Evolutionary conservation across 2,797 vertebrate species (phyloP), one percentile per base, ranked within the genome.

Genomic region (Mus minutoides): DNA sequence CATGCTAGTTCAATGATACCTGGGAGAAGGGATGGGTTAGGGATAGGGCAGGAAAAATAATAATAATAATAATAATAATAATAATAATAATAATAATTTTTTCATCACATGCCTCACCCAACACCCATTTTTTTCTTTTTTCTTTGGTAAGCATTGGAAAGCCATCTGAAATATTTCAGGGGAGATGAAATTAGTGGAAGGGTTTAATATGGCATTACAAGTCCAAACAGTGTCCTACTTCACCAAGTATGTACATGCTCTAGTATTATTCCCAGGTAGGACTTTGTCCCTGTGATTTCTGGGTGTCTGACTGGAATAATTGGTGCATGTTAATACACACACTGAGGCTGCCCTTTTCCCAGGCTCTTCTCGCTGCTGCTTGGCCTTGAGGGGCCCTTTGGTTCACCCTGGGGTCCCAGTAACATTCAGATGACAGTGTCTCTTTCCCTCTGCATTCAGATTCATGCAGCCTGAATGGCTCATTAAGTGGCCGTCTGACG

Each of bases 361-460:
- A 49, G 69, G 29, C 76, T 91, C 43, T 77, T 73, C 34, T 85
- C 43, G 6, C n/a, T 5, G 40, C 92, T 13, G 62, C 37, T 19
- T 3, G 5, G 58, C 88, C 71, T 88, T 96, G 91, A 26, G 75
- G 83, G 92, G 95, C 92, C 60, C n/a, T 80, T 22, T 31, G 60
- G 83, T 88, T 95, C 31, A 52, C 46, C 78, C 56, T 40, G 54
- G 91, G n/a, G 24, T 75, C 52, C 54, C 69, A 43, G 71, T 11
- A 88, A 76, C 67, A 21, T 85, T 91, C 86, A 71, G 26, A 46
- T 77, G 29, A 34, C 14, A 1, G 0, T 31, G 90, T 95, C 98
- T 97, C 92, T 96, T 98, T 97, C 92, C 97, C 93, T 83, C 96
- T 96, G 88, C 79, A 90, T 96, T 97, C 89, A 90, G 95, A 97